Evolutionary conservation across 2,888 invertebrate genomes (phyloP), one percentile per base, ranked within the genome.

Genomic region (Calameuta filiformis): DNA sequence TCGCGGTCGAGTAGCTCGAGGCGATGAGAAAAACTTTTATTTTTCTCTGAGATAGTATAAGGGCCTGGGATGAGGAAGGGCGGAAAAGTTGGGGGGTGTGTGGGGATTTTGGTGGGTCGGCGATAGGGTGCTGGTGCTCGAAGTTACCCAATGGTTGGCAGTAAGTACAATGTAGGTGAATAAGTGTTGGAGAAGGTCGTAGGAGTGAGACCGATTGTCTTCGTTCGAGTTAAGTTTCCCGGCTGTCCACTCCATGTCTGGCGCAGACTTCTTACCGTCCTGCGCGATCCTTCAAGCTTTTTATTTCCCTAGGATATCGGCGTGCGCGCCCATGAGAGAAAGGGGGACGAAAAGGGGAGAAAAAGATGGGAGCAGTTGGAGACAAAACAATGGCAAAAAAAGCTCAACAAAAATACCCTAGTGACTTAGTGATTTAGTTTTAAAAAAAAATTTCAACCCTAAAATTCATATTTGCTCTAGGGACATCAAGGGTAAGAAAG

Each of bases 211-310:
- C 69, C 69, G 69, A 69, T 69, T 69, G 69, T 69, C 69, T 40
- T 69, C 69, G 69, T 69, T 69, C 30, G 69, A 69, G 69, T 69
- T 69, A 69, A 69, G 69, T 69, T 69, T 69, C 4, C 69, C 75
- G 30, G 30, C 35, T 76, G 77, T 77, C 77, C 77, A 77, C 77
- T 77, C 56, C 37, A 77, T 75, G 77, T 77, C 77, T 68, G 40
- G 37, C 33, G 74, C 77, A 77, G 77, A 75, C 74, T 77, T 77
- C 77, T 77, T 77, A 40, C 56, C 69, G 69, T 69, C 37, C 77
- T 74, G 40, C 77, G 15, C 40, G 74, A 75, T 75, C 75, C 69
- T 31, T 75, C 75, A 71, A 37, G 35, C 75, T 77, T 77, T 75
- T 77, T 40, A 40, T 77, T 35, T 68, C 37, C 33, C 35, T 15